A percentile compares a stretch with the other conserved stretches of the same genome.
Conservation (phyloP, 2,113 vertebrate genomes). For the Tor tambroides region DNA sequence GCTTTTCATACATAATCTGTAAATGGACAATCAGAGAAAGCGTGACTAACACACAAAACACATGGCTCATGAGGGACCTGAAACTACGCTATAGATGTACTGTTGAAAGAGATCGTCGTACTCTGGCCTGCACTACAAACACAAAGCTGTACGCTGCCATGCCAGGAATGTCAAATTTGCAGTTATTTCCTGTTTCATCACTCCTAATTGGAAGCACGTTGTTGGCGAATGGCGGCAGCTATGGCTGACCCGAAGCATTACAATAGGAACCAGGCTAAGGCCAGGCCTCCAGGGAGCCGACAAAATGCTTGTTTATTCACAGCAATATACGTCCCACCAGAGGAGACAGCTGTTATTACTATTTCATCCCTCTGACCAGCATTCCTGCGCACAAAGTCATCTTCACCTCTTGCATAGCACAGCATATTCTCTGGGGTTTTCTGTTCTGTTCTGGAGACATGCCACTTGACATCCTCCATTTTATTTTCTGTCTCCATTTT, state of each 20-base stretch:
- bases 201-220: conserved; percentile 79
- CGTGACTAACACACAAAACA: conserved; percentile 9
- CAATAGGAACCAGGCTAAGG: conserved; percentile 66
- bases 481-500: conserved; percentile 1
- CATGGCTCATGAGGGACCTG: background rate
- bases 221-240: conserved; percentile 57
- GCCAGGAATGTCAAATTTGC: conserved; percentile 72
- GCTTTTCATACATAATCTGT: background rate
- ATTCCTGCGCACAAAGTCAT: conserved; percentile 64
- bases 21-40: background rate
- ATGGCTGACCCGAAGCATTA: conserved; percentile 63
- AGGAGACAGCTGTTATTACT: conserved; percentile 79
- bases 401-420: conserved; percentile 64
- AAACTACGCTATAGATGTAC: background rate
- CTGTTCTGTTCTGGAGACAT: conserved; percentile 41
- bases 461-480: conserved; percentile 49
- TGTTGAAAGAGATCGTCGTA: conserved; percentile 37
- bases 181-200: conserved; percentile 80
- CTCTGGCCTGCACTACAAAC: conserved; percentile 50
- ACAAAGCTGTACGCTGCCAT: conserved; percentile 51
- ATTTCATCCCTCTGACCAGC: conserved; percentile 64
- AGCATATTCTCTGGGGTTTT: conserved; percentile 55
- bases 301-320: conserved; percentile 76
- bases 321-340: conserved; percentile 75
- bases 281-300: conserved; percentile 63